Conservation (phyloP, 2,888 invertebrate genomes). For the Cantharis nigra region DNA sequence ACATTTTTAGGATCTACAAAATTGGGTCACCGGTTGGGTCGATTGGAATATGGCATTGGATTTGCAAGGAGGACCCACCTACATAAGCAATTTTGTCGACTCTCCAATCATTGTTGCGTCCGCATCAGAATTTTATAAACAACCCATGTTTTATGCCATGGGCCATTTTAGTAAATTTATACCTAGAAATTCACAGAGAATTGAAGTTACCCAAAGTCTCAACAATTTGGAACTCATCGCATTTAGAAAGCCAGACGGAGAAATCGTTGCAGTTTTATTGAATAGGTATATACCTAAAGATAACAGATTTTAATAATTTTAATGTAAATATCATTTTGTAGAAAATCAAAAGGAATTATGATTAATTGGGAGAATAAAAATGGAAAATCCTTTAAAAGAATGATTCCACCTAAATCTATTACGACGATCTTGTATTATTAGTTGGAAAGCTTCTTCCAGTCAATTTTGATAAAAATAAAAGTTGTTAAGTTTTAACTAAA, state of each 20-base stretch:
- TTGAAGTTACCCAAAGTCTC: slow-evolving; percentile 45
- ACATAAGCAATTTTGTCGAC: slow-evolving; percentile 79
- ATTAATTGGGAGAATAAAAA: not conserved
- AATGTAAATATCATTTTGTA: not conserved
- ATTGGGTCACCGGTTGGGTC: slow-evolving; percentile 81
- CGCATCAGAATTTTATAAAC: slow-evolving; percentile 80
- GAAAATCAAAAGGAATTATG: not conserved
- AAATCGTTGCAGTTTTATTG: slow-evolving; percentile 59
- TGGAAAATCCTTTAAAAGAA: slow-evolving; percentile 4
- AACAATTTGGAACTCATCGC: slow-evolving; percentile 55
- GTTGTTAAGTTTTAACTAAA: no score
- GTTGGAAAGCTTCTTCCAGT: not conserved
- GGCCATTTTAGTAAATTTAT: slow-evolving; percentile 77
- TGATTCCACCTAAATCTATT: slow-evolving; percentile 53
- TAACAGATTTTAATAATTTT: not conserved
- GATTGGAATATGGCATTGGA: slow-evolving; percentile 89
- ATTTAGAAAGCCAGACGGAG: slow-evolving; percentile 60
- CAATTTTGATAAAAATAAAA: no score
- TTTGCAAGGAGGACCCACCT: slow-evolving; percentile 78
- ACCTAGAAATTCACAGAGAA: slow-evolving; percentile 61
- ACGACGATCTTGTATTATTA: slow-evolving; percentile 55
- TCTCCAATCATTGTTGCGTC: slow-evolving; percentile 71
- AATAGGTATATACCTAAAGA: slow-evolving; percentile 62
- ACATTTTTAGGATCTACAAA: slow-evolving; percentile 66
- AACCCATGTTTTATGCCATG: slow-evolving; percentile 85